Base-by-base conservation (phyloP, 2,888 invertebrate species). In the Noctua comes region DNA sequence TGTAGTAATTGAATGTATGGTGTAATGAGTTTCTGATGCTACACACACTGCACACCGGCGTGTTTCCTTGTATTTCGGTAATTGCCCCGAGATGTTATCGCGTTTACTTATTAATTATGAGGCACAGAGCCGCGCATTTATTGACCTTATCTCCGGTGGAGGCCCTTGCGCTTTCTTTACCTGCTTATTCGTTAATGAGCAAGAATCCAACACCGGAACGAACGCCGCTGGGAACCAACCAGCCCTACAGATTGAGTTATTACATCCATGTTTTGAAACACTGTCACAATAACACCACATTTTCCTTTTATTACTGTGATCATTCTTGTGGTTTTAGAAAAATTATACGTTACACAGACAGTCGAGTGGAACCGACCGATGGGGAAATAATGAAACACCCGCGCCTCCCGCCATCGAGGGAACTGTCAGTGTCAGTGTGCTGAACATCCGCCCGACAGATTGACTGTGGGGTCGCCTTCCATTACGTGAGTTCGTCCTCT, bases 121-220 rank as follows among this genome's bases (percentile, higher is more conserved):
- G 91, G 89, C 90, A 92, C 91, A 91, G 91, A 93, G 92, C 93
- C 93, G 94, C 94, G 94, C 94, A 95, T 95, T 96, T 96, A 96
- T 95, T 94, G 95, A 95, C 95, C 95, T 94, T 96, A 96, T 96
- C 96, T 95, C 96, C 96, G 95, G 95, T 93, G 90, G 86, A 71
- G 91, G 91, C 93, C 94, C 94, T 94, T 92, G 91, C 91, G 93
- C 93, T 93, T 93, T 93, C 94, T 92, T 92, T 90, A 87, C 93
- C 91, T 91, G 92, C 90, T 92, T 92, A 91, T 91, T 92, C 93
- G 93, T 93, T 95, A 94, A 95, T 94, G 94, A 95, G 95, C 91
- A 89, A 88, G 86, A 91, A 91, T 91, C 88, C 92, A 90, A 87
- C 91, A 91, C 91, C 95, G 95, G 93, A 95, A 95, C 95, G 94